Base-by-base conservation (phyloP, 1,140 invertebrate genomes). In the Nasonia longicornis region DNA sequence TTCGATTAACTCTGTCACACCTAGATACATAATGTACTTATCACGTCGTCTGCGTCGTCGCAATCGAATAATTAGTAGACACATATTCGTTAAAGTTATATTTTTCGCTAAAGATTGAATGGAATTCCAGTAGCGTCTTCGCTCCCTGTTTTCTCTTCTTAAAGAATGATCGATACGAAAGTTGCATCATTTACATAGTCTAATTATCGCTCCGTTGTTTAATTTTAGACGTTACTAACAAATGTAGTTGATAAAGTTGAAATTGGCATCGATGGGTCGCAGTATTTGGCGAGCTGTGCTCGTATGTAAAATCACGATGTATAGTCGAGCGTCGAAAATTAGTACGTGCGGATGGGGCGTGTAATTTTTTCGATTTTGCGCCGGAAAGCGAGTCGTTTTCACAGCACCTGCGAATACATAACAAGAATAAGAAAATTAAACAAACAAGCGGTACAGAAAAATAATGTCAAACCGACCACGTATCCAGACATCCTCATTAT, bases 231-330 rank as follows among this genome's bases (percentile, higher is more conserved):
- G 35, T 76, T 73, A 82, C 29, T 66, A 66, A 77, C 42, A 66
- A 45, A 67, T 79, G 12, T 82, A 77, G 66, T 45, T 77, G 48
- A 72, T n/a, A 81, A 70, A n/a, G 12, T 71, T 64, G 22, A 67
- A 67, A 82, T 82, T 82, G 81, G 71, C 63, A 74, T 76, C 16
- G 35, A 73, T 63, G n/a, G 67, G 45, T 69, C n/a, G 52, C 80
- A 73, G 22, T 80, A 76, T 67, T 67, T 76, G 38, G 69, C 76
- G 81, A 82, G 81, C 81, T 82, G 81, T 74, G 81, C 81, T 82
- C 81, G 80, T 22, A 31, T 26, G 58, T 42, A 67, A 80, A 75
- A 72, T 67, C 16, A 79, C 52, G 52, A 80, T 73, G 45, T 58
- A 81, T 29, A 63, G 52, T 45, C 7, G 11, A 45, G 16, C 48